Base-by-base conservation (phyloP, 2,113 vertebrate species). In the Hemibates koningsi region DNA sequence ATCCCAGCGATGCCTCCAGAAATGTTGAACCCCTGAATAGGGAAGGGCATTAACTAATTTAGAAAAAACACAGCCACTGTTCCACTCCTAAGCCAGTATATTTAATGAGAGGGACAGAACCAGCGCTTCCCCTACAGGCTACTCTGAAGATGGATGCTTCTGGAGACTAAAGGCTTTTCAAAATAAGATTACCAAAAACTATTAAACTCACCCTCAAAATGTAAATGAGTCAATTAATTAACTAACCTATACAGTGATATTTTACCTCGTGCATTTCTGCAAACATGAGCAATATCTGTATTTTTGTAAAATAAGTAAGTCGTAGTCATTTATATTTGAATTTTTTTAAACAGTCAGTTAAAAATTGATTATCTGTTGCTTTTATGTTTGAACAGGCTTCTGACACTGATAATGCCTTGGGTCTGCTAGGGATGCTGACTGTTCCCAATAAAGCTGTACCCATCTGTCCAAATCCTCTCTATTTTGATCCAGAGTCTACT, bases 271-370 rank as follows among this genome's bases (percentile, higher is more conserved):
- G 34, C 34, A 21, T 66, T 66, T 66, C 61, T 66, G 34, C 34
- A 66, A 38, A 38, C 61, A 66, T 66, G 34, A 38, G 10, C 61
- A 66, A 38, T 66, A 13, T 66, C 34, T 66, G 17, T 66, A n/a
- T 66, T 66, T 66, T 43, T 43, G 66, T 27, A 71, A 71, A 73
- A 73, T 45, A 73, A 43, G 7, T 68, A 71, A 43, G 66, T 71
- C 0, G 38, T 27, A 71, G 13, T 71, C 66, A 27, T 43, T 6
- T 71, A 24, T 16, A n/a, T 41, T 21, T 0, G 0, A 3, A 9
- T 9, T 68, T 24, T 43, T 71, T 71, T 66, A 12, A 66, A 68
- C 63, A 68, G 11, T 21, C 32, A 36, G 63, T 68, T 68, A 68
- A 68, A 68, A 68, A 21, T 41, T 0, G 11, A 68, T 41, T n/a